Evolutionary conservation across 2,113 vertebrate species (phyloP).

Genomic region (Saiga tatarica): DNA sequence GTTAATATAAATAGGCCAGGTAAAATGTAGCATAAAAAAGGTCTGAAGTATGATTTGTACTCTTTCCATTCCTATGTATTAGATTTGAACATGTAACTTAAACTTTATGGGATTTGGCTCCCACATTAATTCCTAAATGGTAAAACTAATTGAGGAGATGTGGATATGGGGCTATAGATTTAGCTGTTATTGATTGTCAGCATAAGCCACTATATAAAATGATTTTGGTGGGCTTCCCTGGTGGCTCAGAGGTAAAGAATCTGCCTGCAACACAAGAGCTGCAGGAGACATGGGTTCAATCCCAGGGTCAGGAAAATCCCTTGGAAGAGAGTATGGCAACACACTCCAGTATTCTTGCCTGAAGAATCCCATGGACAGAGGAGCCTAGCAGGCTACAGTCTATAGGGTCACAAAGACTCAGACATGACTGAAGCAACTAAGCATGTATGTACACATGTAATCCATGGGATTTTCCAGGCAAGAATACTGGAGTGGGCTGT

Average conservation of each 20-base stretch:
- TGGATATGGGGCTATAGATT: not conserved
- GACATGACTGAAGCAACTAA: not conserved
- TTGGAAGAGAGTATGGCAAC: not conserved
- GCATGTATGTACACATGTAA: not conserved
- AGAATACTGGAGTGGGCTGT: no score
- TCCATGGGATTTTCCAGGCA: no score
- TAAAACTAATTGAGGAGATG: not conserved
- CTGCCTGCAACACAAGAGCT: not conserved
- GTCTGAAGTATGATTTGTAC: not conserved
- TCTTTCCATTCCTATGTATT: not conserved
- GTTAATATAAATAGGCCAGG: not conserved
- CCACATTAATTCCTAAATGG: not conserved
- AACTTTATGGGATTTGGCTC: not conserved
- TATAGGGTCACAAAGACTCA: not conserved
- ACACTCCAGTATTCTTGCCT: not conserved
- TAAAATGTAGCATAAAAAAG: not conserved
- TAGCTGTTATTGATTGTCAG: not conserved
- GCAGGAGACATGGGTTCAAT: not conserved
- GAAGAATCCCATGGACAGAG: not conserved
- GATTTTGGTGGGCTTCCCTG: not conserved
- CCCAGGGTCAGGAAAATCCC: not conserved
- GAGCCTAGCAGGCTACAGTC: not conserved
- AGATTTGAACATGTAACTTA: not conserved
- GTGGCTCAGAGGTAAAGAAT: not conserved
- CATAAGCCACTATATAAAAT: not conserved